Base-by-base conservation (phyloP, 1,140 invertebrate genomes). In the Drosophila takahashii region DNA sequence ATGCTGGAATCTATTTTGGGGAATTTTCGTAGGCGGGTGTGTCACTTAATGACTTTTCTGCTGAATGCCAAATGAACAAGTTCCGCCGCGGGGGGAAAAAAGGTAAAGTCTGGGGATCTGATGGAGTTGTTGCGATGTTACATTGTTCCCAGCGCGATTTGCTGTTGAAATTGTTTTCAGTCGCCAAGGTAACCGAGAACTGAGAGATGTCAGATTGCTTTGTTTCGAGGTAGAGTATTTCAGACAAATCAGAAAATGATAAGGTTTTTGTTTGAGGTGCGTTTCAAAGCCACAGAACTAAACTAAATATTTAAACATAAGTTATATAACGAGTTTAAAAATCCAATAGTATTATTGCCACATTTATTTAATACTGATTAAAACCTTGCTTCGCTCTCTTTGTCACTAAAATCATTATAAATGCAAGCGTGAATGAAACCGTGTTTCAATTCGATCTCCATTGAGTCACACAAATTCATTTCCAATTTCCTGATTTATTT, bases 21-120 rank as follows among this genome's bases (percentile, higher is more conserved):
- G 27, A 18, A 26, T 29, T 39, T 58, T 10, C 60, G 58, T 64
- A 57, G 75, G 71, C 56, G 80, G 83, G 83, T 89, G 83, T 87
- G 83, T 72, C 83, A 32, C 67, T 83, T 87, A 89, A 87, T 89
- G 84, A 58, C 61, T 87, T 87, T 77, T 79, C 65, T 58, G 65
- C 70, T 70, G 66, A 79, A 72, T 86, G 83, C 65, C 73, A 77
- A 77, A 59, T 53, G 39, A 67, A 36, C 48, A 42, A 59, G 32
- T 58, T 37, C 66, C 65, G 15, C 45, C n/a, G 34, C 22, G 47
- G 5, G 22, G 27, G 47, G 27, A 45, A 41, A 29, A 29, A 15
- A 16, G 47, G 47, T 16, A 32, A 32, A 29, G 9, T 1, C 26
- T 10, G 32, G n/a, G 45, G 10, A 50, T 56, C 41, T 47, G 61